Evolutionary conservation across 2,888 invertebrate genomes (phyloP), one percentile per base, ranked within the genome.

Genomic region (Drosophila eohydei): DNA sequence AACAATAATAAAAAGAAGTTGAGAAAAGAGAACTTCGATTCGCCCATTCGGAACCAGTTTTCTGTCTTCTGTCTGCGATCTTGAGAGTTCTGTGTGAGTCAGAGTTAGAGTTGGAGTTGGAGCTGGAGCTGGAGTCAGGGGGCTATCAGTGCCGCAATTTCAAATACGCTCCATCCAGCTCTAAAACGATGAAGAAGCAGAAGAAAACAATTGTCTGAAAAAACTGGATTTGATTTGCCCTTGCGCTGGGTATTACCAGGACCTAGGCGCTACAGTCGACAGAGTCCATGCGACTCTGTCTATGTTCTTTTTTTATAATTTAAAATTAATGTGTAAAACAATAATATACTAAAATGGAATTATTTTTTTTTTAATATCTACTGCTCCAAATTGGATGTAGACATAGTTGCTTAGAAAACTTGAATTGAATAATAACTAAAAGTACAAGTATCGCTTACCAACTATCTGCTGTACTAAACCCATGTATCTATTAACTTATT

Each of bases 41-140:
- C 48, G 58, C 8, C 58, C 36, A 63, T 52, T 54, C 32, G 34
- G 46, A 66, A 66, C 66, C 64, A 48, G 66, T 63, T 66, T 54
- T 43, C 12, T 30, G 57, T 36, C 46, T 65, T 38, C 5, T n/a
- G 54, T 30, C 50, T 16, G 16, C 12, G 16, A 32, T 50, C 21
- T 50, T 50, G 50, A 50, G 44, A 38, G 36, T 44, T 46, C 16
- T 50, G n/a, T 40, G 14, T 52, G 51, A 52, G 51, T 52, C 36
- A 52, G 51, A 51, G 5, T 16, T 5, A 11, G 8, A 44, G 12
- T 12, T 6, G 44, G 30, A 28, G 30, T n/a, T 2, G 30, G 48
- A 30, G 48, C 11, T 8, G n/a, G 11, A 32, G 48, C 9, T 48
- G 30, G 9, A 30, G 50, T 32, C 32, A n/a, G 16, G 50, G 32